Conservation (phyloP, 2,113 vertebrate species). For the Phalacrocorax brasilianus region DNA sequence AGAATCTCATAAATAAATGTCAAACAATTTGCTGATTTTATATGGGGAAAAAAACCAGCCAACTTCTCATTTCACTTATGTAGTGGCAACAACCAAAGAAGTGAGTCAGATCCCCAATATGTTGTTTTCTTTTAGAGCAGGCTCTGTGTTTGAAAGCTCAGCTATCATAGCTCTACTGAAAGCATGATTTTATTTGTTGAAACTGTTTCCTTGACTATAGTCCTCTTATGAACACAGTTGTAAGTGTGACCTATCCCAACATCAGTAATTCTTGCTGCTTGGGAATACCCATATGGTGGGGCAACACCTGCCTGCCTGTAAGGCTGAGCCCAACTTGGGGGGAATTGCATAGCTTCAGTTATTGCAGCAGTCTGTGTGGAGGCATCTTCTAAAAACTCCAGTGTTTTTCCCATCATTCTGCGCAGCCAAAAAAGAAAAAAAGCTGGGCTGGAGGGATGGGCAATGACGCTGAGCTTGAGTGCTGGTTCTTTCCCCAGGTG, state of each 20-base stretch:
- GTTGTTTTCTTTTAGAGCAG: slow-evolving; percentile 46
- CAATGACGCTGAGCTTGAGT: accelerated
- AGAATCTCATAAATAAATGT: background rate
- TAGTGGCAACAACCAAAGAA: slow-evolving; percentile 7
- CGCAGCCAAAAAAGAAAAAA: background rate
- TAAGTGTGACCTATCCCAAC: background rate
- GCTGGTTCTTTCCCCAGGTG: slow-evolving; percentile 74
- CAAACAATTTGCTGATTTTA: background rate
- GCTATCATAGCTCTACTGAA: background rate
- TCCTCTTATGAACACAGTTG: background rate
- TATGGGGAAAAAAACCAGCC: background rate
- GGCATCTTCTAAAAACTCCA: background rate
- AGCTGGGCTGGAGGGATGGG: background rate
- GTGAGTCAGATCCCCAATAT: slow-evolving; percentile 59
- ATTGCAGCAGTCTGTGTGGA: background rate
- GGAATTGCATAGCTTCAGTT: background rate
- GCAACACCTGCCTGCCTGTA: background rate
- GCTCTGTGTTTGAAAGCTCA: slow-evolving; percentile 43
- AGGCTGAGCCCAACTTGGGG: background rate
- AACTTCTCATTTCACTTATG: background rate
- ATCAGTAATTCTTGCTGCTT: background rate
- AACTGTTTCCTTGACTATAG: background rate
- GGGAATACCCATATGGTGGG: accelerated
- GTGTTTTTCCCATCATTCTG: background rate
- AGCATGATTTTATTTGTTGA: background rate